These are phyloP conservation scores for Pseudopodoces humilis DNA, from an alignment of 2,113 vertebrate genomes.

Conservation along the genomic window DNA sequence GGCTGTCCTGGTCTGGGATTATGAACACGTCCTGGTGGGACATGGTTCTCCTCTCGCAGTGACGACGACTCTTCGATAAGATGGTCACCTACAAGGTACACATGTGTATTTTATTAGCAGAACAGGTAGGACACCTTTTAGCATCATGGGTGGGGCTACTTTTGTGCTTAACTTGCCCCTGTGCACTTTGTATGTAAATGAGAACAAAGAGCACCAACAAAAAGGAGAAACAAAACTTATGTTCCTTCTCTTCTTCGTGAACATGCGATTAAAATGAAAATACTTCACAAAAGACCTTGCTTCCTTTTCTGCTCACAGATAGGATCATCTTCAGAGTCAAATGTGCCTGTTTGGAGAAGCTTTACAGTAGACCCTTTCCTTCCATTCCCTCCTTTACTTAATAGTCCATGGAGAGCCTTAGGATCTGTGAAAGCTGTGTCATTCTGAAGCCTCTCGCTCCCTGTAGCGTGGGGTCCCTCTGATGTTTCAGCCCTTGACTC, in stretches of 20 bases:
- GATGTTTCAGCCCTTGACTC: neutral
- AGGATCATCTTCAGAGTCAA: neutral
- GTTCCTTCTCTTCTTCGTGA: neutral
- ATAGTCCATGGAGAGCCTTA: neutral
- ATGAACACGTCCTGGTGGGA: neutral
- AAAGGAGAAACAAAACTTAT: neutral
- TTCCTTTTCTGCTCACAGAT: neutral
- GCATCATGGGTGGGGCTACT: neutral
- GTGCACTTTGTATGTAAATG: neutral
- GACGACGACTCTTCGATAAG: neutral
- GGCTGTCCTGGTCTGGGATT: neutral
- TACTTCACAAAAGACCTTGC: neutral
- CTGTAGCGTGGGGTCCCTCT: neutral
- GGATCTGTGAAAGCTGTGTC: neutral
- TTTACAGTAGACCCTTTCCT: neutral
- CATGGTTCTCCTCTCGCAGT: accelerated
- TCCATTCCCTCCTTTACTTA: neutral
- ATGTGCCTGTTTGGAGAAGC: neutral
- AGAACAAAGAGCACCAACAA: neutral
- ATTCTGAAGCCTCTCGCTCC: neutral
- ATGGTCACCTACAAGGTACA: too few species aligned
- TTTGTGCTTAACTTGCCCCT: neutral
- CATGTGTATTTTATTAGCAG: neutral
- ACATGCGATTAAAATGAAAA: neutral
- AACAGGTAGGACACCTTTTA: neutral